Percentiles rank a stretch among this genome's conserved stretches.
These are phyloP conservation scores for Misgurnus mizolepis DNA, from an alignment of 2,113 vertebrate genomes.

Conservation along the genomic window DNA sequence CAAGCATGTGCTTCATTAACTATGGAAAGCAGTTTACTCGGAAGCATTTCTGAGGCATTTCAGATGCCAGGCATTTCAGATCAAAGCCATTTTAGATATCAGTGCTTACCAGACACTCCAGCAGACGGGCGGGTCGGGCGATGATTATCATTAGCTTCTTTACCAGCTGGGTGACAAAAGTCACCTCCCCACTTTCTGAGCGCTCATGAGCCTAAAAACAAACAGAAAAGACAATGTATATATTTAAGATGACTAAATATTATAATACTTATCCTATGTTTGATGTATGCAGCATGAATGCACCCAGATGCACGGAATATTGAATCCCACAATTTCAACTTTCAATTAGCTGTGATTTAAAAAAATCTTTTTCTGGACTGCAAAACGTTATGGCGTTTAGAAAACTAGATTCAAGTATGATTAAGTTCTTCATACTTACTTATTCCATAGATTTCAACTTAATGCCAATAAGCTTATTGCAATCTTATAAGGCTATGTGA, in stretches of 20 bases:
- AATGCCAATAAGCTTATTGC: too few species aligned
- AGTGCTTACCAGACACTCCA: conserved; percentile 92
- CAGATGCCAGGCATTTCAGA: not conserved
- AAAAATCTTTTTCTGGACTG: not conserved
- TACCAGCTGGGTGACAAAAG: conserved; percentile 92
- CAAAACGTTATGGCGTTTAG: not conserved
- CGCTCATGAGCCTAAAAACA: conserved; percentile 87
- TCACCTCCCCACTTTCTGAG: conserved; percentile 91
- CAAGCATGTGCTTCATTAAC: conserved; percentile 14
- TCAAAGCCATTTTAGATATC: conserved; percentile 16
- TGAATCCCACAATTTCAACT: not conserved
- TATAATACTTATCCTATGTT: not conserved
- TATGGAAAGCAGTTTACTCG: not conserved
- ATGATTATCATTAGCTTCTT: conserved; percentile 96
- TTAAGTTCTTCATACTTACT: too few species aligned
- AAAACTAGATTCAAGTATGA: too few species aligned
- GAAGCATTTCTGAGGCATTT: not conserved
- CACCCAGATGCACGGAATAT: not conserved
- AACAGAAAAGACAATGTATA: not conserved
- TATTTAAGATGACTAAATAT: not conserved
- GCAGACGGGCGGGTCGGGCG: conserved; percentile 89
- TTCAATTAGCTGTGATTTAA: not conserved
- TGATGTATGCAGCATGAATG: not conserved
- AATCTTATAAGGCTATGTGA: too few species aligned
- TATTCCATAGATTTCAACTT: too few species aligned